Conservation (phyloP, 2,888 invertebrate species). For the Anarsia innoxiella region DNA sequence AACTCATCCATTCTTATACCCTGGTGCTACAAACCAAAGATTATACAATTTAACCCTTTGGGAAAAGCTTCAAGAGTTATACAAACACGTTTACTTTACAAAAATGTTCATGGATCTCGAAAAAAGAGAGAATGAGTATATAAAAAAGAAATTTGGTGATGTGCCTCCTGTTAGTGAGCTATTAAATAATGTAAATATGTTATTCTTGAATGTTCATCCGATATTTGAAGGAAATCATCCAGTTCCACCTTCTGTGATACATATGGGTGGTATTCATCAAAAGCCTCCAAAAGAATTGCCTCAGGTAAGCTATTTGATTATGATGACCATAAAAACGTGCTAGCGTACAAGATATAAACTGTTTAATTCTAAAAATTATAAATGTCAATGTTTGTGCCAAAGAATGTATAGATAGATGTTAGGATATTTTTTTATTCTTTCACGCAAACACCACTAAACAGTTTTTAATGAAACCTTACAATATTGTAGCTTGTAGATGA, state of each 20-base stretch:
- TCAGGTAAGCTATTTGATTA: slow-evolving; percentile 19
- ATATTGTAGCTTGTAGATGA: too few relatives aligned
- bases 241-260: slow-evolving; percentile 30
- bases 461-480: too few relatives aligned
- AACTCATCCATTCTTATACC: slow-evolving; percentile 29
- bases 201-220: slow-evolving; percentile 33
- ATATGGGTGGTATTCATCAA: slow-evolving; percentile 36
- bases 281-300: slow-evolving; percentile 26
- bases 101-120: slow-evolving; percentile 8
- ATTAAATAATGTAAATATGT: slow-evolving; percentile 27
- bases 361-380: background rate
- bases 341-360: background rate
- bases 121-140: slow-evolving; percentile 17
- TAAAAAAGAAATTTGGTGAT: slow-evolving; percentile 21
- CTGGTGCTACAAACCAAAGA: slow-evolving; percentile 16
- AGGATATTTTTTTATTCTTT: background rate
- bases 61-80: slow-evolving; percentile 22
- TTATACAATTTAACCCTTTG: slow-evolving; percentile 21
- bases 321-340: background rate
- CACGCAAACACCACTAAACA: too few relatives aligned
- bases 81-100: background rate
- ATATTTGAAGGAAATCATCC: slow-evolving; percentile 37
- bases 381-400: background rate
- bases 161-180: slow-evolving; percentile 18
- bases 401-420: background rate